A percentile compares a stretch with the other conserved stretches of the same genome.
These are phyloP conservation scores for Tachina lurida DNA, from an alignment of 2,888 invertebrate species.

Conservation along the genomic window DNA sequence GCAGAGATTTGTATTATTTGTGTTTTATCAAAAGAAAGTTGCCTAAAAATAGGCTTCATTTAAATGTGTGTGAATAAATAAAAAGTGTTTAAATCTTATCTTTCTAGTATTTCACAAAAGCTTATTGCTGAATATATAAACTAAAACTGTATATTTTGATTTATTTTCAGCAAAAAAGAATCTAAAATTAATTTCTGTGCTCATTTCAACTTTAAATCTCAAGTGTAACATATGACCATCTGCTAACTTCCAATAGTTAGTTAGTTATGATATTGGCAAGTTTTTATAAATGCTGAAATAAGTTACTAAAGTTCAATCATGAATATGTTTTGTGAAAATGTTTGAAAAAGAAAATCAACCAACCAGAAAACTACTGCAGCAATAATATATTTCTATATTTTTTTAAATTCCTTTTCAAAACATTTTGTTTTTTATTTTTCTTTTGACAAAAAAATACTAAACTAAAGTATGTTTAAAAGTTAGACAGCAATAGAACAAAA, in stretches of 20 bases:
- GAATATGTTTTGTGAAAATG: neutral
- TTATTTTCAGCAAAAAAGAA: neutral
- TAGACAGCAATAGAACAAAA: conserved; percentile 3
- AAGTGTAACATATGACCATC: neutral
- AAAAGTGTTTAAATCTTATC: too few relatives aligned
- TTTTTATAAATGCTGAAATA: neutral
- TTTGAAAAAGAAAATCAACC: neutral
- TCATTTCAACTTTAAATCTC: neutral
- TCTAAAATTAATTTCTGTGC: neutral
- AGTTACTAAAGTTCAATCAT: neutral
- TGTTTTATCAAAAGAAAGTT: neutral
- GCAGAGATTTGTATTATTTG: neutral
- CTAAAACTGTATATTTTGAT: neutral
- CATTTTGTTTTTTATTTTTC: neutral
- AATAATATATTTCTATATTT: neutral
- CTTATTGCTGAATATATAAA: too few relatives aligned
- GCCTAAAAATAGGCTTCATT: too few relatives aligned
- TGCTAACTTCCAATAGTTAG: neutral
- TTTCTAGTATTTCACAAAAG: too few relatives aligned
- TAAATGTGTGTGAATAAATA: too few relatives aligned
- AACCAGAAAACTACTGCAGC: conserved; percentile 25
- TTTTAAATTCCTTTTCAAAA: neutral
- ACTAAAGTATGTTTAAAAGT: conserved; percentile 18
- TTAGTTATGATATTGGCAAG: neutral
- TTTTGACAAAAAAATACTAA: neutral